A percentile compares a stretch with the other conserved stretches of the same genome.
phyloP scores from a whole-genome alignment of 2,797 vertebrate genomes.

The Valencia hispanica region DNA sequence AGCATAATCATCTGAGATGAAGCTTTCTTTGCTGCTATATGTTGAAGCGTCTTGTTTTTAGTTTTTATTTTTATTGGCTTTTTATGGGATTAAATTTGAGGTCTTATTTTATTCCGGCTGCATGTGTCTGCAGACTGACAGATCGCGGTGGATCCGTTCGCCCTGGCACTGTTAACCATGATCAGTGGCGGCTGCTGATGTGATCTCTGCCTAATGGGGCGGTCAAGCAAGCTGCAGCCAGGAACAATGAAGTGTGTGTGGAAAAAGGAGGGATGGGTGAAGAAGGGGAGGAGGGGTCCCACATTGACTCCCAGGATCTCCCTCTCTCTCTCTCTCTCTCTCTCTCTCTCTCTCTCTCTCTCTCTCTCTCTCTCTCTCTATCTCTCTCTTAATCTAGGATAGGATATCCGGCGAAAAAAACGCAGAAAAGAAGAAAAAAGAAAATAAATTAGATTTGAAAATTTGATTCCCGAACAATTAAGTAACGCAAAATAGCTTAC shows the following conservation, averaged over 20 bases:
- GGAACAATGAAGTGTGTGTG: constrained; percentile 86
- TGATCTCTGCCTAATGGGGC: constrained; percentile 97
- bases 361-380: constrained; percentile 81
- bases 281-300: constrained; percentile 47
- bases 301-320: constrained; percentile 84
- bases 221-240: constrained; percentile 94
- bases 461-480: constrained; percentile 95
- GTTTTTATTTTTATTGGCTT: constrained; percentile 22
- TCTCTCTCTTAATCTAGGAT: not conserved
- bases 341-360: constrained; percentile 36
- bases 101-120: constrained; percentile 24
- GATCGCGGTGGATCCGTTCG: constrained; percentile 74
- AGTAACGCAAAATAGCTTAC: constrained; percentile 88
- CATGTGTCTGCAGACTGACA: constrained; percentile 68
- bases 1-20: constrained; percentile 74
- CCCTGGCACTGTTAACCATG: constrained; percentile 85
- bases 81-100: not conserved
- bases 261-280: constrained; percentile 3
- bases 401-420: constrained; percentile 83
- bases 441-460: constrained; percentile 81
- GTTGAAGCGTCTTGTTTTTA: constrained; percentile 1
- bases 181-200: constrained; percentile 91
- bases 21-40: constrained; percentile 32
- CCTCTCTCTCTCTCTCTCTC: constrained; percentile 80
- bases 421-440: constrained; percentile 55